Evolutionary conservation across 2,113 vertebrate species (phyloP).

Genomic region (Sceloporus undulatus): DNA sequence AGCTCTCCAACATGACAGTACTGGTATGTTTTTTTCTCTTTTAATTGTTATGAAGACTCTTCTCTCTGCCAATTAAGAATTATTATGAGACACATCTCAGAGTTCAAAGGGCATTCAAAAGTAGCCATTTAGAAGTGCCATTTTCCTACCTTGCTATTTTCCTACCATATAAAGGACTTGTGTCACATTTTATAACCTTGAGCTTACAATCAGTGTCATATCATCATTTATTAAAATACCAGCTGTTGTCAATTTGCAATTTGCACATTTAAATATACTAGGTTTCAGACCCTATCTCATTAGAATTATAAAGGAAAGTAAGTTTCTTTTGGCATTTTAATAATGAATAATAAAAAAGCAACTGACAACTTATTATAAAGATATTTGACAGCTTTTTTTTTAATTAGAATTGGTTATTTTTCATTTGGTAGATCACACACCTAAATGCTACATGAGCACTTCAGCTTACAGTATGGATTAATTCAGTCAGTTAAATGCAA

Average conservation of each 20-base stretch:
- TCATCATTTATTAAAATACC: constrained; percentile 50
- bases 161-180: constrained; percentile 35
- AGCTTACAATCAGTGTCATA: constrained; percentile 51
- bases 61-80: constrained; percentile 42
- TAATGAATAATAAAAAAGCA: constrained; percentile 36
- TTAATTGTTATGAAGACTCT: constrained; percentile 41
- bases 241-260: constrained; percentile 57
- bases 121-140: constrained; percentile 30
- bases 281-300: constrained; percentile 49
- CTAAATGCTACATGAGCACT: constrained; percentile 22
- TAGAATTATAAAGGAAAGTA: constrained; percentile 51
- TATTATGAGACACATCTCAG: constrained; percentile 39
- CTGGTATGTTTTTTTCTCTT: neutral
- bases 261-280: constrained; percentile 59
- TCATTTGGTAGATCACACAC: constrained; percentile 21
- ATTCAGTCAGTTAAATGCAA: constrained; percentile 28
- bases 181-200: constrained; percentile 58
- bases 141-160: constrained; percentile 60
- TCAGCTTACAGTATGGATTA: constrained; percentile 37
- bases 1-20: neutral
- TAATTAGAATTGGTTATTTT: constrained; percentile 39
- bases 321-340: constrained; percentile 40
- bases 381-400: constrained; percentile 39
- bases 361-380: constrained; percentile 2
- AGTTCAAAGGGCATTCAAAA: constrained; percentile 59